phyloP scores from a whole-genome alignment of 2,113 vertebrate genomes.

The Actinemys pallida region DNA sequence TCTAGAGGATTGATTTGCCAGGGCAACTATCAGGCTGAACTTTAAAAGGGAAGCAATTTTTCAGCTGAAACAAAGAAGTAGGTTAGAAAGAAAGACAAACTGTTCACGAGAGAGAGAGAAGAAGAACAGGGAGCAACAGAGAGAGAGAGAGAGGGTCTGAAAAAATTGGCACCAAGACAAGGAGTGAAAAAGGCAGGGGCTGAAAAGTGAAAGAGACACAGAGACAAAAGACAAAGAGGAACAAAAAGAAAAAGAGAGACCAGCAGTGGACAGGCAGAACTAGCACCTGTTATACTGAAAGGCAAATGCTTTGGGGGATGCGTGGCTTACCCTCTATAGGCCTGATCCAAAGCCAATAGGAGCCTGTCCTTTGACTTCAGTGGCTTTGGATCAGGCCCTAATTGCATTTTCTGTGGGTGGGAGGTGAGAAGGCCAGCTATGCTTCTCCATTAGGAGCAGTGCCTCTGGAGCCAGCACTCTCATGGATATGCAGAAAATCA shows the following conservation, averaged over 20 bases:
- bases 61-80: conserved; percentile 76
- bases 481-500: not conserved
- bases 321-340: not conserved
- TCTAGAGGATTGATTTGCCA: conserved; percentile 68
- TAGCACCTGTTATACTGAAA: not conserved
- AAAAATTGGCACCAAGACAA: not conserved
- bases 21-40: conserved; percentile 68
- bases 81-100: conserved; percentile 44
- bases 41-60: conserved; percentile 74
- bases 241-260: not conserved
- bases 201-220: conserved; percentile 37
- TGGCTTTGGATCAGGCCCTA: not conserved
- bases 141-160: not conserved
- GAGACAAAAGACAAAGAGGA: conserved; percentile 23
- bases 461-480: not conserved
- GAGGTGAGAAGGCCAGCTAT: not conserved
- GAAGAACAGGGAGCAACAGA: not conserved
- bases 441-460: not conserved
- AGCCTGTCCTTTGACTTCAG: not conserved
- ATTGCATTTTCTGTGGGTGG: not conserved
- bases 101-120: not conserved
- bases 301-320: not conserved
- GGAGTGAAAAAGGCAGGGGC: conserved; percentile 63
- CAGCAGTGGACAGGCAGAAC: conserved; percentile 21
- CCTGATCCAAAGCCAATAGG: not conserved